phyloP scores from a whole-genome alignment of 2,797 vertebrate genomes.

The Gallirallus australis region DNA sequence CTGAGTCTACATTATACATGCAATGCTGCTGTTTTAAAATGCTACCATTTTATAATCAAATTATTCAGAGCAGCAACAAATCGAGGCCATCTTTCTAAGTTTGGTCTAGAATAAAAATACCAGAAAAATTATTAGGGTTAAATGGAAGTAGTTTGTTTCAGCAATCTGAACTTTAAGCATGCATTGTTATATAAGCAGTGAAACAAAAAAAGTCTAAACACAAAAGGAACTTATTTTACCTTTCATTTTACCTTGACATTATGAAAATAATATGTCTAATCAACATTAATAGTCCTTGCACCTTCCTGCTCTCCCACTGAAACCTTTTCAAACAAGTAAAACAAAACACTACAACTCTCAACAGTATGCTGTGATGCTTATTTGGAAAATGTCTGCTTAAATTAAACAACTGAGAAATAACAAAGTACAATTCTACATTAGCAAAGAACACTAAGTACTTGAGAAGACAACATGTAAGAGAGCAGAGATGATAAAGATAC shows the following conservation, averaged over 20 bases:
- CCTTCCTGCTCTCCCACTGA: not conserved
- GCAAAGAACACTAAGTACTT: not conserved
- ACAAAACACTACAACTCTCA: not conserved
- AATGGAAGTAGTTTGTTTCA: not conserved
- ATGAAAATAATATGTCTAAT: not conserved
- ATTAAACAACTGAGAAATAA: not conserved
- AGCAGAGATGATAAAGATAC: not conserved
- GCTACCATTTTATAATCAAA: not conserved
- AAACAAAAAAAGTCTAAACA: not conserved
- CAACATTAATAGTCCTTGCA: not conserved
- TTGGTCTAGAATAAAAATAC: not conserved
- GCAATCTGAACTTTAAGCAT: not conserved
- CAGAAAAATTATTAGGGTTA: not conserved
- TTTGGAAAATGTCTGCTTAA: not conserved
- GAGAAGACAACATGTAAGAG: not conserved
- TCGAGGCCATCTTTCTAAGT: not conserved
- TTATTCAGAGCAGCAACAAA: not conserved
- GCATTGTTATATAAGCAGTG: not conserved
- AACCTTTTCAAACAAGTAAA: not conserved
- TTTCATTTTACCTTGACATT: not conserved
- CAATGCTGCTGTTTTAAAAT: not conserved
- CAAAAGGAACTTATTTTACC: not conserved
- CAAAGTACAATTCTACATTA: not conserved
- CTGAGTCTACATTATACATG: not conserved
- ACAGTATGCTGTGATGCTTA: not conserved